Conservation (phyloP, 2,113 vertebrate genomes). For the Burhinus bistriatus region DNA sequence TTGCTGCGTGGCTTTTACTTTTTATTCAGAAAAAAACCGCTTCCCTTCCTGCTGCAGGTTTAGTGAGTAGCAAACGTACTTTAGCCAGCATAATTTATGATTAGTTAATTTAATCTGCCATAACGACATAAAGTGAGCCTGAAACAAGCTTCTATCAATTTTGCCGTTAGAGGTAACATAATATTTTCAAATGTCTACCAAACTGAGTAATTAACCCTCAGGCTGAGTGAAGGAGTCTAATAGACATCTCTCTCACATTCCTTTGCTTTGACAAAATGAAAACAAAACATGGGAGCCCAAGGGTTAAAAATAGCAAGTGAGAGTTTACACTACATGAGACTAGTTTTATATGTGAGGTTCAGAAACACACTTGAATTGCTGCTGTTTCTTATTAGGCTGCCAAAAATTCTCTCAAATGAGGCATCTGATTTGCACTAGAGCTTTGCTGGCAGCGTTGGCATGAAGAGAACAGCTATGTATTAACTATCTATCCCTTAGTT, state of each 20-base stretch:
- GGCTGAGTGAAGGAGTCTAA: slow-evolving; percentile 44
- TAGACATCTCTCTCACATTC: not conserved
- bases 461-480: not conserved
- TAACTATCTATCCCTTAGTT: not conserved
- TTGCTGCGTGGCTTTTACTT: not conserved
- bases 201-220: slow-evolving; percentile 63
- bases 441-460: not conserved
- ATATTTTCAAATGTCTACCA: slow-evolving; percentile 70
- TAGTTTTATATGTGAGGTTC: not conserved
- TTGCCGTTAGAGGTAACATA: slow-evolving; percentile 67
- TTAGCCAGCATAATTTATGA: slow-evolving; percentile 67
- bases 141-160: slow-evolving; percentile 70
- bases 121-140: slow-evolving; percentile 67
- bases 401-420: not conserved
- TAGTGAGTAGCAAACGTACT: slow-evolving; percentile 63
- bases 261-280: slow-evolving; percentile 18
- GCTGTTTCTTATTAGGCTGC: not conserved
- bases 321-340: not conserved
- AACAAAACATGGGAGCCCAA: not conserved
- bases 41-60: slow-evolving; percentile 49
- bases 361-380: not conserved
- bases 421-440: not conserved
- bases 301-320: slow-evolving; percentile 40
- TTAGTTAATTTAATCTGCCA: slow-evolving; percentile 70
- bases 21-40: not conserved